Conservation (phyloP, 1,140 invertebrate genomes). For the Zaprionus capensis region DNA sequence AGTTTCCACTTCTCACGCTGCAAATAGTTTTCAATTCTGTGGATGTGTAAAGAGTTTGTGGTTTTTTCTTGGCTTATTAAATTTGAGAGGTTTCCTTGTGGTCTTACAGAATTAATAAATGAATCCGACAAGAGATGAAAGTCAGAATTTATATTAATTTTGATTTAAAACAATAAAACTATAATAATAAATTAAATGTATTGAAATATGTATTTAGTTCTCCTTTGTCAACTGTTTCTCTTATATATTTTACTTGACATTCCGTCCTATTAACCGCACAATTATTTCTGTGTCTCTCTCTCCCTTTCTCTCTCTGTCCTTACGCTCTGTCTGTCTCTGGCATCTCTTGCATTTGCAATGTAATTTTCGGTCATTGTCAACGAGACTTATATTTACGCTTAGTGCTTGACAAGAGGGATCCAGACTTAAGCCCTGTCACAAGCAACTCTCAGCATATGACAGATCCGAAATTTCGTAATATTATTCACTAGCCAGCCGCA, state of each 20-base stretch:
- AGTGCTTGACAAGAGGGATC: conserved; percentile 9
- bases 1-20: background rate
- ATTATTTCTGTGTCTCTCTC: background rate
- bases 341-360: conserved; percentile 4
- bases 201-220: too few relatives aligned
- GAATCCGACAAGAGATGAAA: too few relatives aligned
- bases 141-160: too few relatives aligned
- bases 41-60: too few relatives aligned
- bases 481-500: conserved; percentile 21
- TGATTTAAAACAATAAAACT: too few relatives aligned
- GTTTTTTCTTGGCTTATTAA: too few relatives aligned
- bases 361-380: conserved; percentile 30
- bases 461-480: conserved; percentile 9
- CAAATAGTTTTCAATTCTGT: too few relatives aligned
- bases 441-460: conserved; percentile 11
- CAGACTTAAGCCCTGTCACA: conserved; percentile 17
- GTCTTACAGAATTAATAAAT: too few relatives aligned
- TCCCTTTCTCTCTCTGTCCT: background rate
- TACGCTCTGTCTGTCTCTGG: background rate
- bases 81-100: too few relatives aligned
- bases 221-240: background rate
- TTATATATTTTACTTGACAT: background rate
- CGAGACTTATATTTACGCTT: conserved; percentile 23
- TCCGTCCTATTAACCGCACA: background rate
- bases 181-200: too few relatives aligned